Base-by-base conservation (phyloP, 2,888 invertebrate genomes). In the Deilephila elpenor region DNA sequence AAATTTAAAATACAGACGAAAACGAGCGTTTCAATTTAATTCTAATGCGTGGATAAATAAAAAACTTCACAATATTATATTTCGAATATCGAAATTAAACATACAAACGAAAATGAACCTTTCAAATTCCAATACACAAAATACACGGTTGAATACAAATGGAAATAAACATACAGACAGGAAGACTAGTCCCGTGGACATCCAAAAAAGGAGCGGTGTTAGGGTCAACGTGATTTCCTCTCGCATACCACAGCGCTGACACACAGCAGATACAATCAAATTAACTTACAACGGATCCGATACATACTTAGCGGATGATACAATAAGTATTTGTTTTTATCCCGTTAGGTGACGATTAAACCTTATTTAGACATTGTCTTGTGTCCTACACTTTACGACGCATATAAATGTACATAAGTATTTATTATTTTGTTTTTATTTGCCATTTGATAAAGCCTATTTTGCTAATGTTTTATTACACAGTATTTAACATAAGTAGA, bases 191-290 rank as follows among this genome's bases (percentile, higher is more conserved):
- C 82, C 86, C 87, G 86, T 87, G 88, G 86, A 84, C 82, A 80
- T 79, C 91, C 90, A 83, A 90, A 93, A 91, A 92, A 90, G 92
- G 93, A 88, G 84, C 85, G 83, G 83, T 80, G 86, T 88, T 90
- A 91, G 89, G 92, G 91, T 93, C 93, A 92, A 88, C 89, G 89
- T 89, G 90, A 90, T 92, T 90, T 92, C 92, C 91, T 90, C 90
- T 89, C 87, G 90, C 93, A 93, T 93, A 89, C 92, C 93, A 80
- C 88, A 88, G 83, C 84, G 86, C 88, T 92, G 92, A 93, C 91
- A 91, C 89, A 92, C 85, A 86, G 83, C 84, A 81, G 84, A 88
- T 88, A 88, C 86, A 91, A 90, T 88, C 88, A 85, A 90, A 91
- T 91, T 89, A 89, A 87, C 86, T 89, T 88, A 88, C 88, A 90